Evolutionary conservation across 2,888 invertebrate genomes (phyloP), one percentile per base, ranked within the genome.

Genomic region (Alloscopus bannaensis): DNA sequence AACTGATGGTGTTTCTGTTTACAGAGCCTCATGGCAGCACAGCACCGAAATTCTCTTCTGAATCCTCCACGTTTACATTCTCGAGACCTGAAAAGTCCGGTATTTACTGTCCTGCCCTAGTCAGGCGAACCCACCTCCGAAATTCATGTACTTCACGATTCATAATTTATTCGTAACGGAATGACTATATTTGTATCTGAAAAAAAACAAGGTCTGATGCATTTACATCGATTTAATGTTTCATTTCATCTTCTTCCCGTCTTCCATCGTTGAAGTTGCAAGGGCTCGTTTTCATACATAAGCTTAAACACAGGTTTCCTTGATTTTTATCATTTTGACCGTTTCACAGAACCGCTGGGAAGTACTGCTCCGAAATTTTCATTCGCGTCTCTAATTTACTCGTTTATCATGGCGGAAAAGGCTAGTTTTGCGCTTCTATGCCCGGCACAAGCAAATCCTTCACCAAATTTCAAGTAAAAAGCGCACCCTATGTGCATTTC

Each of bases 41-140:
- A 31, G 76, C 60, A 18, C 81, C 92, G 69, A 91, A 91, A 81
- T 91, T 92, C 88, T 90, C 91, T 83, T 90, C 73, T 29, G 73
- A 60, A 3, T 78, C 73, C n/a, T 45, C 31, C 3, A 47, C 65
- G 11, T 75, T n/a, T 16, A 47, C 73, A 3, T 75, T 66, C 45
- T 22, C 47, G 2, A 75, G 36, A 50, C n/a, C 45, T 45, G 73
- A 75, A 65, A 77, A 82, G 42, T 55, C 50, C 20, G 68, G 79
- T 18, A 70, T 20, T 77, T 84, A 1, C 75, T 84, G 1, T n/a
- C 84, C 29, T 86, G 86, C 71, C 84, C 81, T 31, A 85, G 84
- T n/a, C 86, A 86, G 76, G 84, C 83, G n/a, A 82, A 83, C 72
- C 87, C 87, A 20, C 47, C 80, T 36, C 85, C 86, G 28, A 57